Percentiles rank a stretch among this genome's conserved stretches.
phyloP scores from a whole-genome alignment of 2,113 vertebrate genomes.

The Trichomycterus rosablanca region DNA sequence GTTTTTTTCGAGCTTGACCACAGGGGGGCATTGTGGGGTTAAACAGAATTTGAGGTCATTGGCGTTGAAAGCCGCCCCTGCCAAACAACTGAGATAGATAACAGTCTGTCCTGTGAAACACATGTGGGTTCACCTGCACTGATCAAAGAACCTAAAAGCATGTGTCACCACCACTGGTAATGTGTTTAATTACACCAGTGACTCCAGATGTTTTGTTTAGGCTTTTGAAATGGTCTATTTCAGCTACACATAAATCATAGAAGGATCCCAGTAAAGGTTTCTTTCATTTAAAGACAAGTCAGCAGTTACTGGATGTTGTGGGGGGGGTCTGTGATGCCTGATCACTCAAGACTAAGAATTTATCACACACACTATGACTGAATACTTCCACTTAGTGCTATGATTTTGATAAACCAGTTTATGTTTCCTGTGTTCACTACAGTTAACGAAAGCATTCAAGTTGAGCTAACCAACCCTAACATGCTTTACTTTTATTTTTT shows the following conservation, averaged over 20 bases:
- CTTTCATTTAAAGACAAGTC: slow-evolving; percentile 1
- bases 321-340: no score
- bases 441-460: no score
- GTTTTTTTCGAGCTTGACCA: no score
- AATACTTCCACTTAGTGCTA: no score
- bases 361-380: no score
- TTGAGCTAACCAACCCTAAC: no score
- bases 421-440: no score
- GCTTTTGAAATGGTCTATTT: background rate
- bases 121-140: background rate
- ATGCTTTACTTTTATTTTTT: no score
- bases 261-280: background rate
- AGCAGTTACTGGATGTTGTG: slow-evolving; percentile 2
- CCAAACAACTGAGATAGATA: background rate
- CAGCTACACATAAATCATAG: no score
- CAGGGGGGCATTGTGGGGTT: slow-evolving; percentile 18
- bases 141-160: slow-evolving; percentile 23
- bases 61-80: background rate
- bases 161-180: slow-evolving; percentile 11
- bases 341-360: no score
- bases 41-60: background rate
- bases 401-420: no score
- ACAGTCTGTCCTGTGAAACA: slow-evolving; percentile 5
- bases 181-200: slow-evolving; percentile 21
- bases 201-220: slow-evolving; percentile 4